Conservation (phyloP, 53 echinoderm and acorn worm species). For the Antedon mediterranea region DNA sequence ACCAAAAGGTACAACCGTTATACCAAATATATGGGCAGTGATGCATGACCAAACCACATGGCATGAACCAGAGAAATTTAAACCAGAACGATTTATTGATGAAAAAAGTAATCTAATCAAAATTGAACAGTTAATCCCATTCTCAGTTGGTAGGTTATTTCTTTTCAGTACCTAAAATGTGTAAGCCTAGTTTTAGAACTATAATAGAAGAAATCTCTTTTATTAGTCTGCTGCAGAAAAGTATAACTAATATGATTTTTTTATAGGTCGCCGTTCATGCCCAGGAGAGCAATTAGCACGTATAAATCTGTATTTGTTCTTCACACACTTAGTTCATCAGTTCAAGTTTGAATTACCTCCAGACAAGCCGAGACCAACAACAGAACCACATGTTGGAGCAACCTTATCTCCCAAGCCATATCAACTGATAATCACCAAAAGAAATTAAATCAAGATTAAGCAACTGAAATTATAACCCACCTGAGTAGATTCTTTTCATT, state of each 20-base stretch:
- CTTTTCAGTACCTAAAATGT: no score
- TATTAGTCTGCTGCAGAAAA: no score
- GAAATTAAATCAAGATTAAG: no score
- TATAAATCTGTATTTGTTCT: not conserved
- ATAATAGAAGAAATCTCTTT: no score
- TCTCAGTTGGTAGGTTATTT: slow-evolving; percentile 16
- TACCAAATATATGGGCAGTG: slow-evolving; percentile 22
- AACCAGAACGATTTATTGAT: slow-evolving; percentile 17
- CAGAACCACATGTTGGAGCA: not conserved
- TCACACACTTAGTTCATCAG: not conserved
- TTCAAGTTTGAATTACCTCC: not conserved
- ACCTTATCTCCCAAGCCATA: not conserved
- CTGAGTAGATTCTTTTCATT: no score
- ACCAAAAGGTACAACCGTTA: slow-evolving; percentile 15
- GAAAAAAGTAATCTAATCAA: slow-evolving; percentile 8
- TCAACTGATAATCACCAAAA: no score
- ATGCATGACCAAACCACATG: slow-evolving; percentile 12
- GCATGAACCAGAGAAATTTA: slow-evolving; percentile 10
- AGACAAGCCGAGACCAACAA: not conserved
- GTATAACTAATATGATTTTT: no score
- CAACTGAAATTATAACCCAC: no score
- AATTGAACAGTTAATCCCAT: slow-evolving; percentile 13
- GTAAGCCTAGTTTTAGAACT: no score
- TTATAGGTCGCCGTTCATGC: not conserved
- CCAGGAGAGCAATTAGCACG: not conserved